These are phyloP conservation scores for Nothoprocta pentlandii DNA, from an alignment of 2,113 vertebrate genomes.

Conservation along the genomic window DNA sequence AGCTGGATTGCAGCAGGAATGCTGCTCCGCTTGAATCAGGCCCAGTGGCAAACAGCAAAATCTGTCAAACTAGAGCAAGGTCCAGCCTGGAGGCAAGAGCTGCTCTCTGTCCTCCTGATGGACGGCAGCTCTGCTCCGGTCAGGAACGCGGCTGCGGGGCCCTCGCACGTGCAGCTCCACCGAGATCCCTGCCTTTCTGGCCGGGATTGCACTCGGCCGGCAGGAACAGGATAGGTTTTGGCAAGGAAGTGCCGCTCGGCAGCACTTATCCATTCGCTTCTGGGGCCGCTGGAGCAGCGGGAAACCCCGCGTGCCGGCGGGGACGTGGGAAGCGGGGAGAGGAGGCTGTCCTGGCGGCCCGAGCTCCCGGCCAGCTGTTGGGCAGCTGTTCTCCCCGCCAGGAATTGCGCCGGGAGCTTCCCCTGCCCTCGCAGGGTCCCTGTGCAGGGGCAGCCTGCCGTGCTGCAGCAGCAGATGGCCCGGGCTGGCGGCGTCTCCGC, in stretches of 20 bases:
- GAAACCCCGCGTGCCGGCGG: fast-evolving
- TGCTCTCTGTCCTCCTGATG: not conserved
- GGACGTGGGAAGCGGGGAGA: not conserved
- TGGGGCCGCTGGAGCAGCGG: fast-evolving
- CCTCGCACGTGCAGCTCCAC: not conserved
- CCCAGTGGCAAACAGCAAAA: not conserved
- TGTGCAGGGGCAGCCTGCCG: not conserved
- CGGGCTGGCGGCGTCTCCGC: no score
- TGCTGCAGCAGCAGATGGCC: no score
- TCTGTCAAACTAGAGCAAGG: not conserved
- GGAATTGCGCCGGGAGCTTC: not conserved
- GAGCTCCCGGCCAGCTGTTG: not conserved
- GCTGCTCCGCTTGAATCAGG: conserved; percentile 18
- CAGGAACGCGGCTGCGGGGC: not conserved
- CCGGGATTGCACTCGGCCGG: not conserved
- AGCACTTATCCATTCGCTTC: not conserved
- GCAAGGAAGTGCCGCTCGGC: not conserved
- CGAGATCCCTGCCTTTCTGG: not conserved
- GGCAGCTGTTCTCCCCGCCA: not conserved
- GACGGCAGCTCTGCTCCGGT: not conserved
- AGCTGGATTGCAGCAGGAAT: conserved; percentile 20
- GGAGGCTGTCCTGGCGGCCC: not conserved
- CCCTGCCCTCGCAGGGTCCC: not conserved
- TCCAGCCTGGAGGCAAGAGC: fast-evolving
- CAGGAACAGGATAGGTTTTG: not conserved